phyloP scores from a whole-genome alignment of 2,888 invertebrate genomes.

The Thera britannica region DNA sequence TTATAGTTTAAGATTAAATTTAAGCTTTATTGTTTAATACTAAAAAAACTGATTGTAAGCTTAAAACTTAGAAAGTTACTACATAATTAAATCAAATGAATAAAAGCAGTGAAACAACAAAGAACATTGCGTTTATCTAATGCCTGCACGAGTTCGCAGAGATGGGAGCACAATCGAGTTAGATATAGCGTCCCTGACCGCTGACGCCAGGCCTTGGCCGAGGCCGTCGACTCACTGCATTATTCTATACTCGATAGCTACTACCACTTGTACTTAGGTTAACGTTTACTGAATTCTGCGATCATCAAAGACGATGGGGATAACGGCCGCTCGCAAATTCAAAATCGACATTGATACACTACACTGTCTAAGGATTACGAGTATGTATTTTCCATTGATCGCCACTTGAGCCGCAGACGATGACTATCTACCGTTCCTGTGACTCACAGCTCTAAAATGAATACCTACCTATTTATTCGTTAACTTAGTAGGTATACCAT shows the following conservation, averaged over 20 bases:
- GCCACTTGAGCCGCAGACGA: slow-evolving; percentile 31
- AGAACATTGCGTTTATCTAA: slow-evolving; percentile 31
- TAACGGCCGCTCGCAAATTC: slow-evolving; percentile 35
- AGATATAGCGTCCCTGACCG: slow-evolving; percentile 79
- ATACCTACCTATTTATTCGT: not conserved
- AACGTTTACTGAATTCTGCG: slow-evolving; percentile 32
- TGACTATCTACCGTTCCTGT: slow-evolving; percentile 35
- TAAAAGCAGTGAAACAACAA: slow-evolving; percentile 1
- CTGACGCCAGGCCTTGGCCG: slow-evolving; percentile 75
- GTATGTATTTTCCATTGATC: slow-evolving; percentile 43
- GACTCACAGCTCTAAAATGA: slow-evolving; percentile 28
- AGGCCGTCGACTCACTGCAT: slow-evolving; percentile 68
- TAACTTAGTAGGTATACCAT: not conserved
- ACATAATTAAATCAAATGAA: not conserved
- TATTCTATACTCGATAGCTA: slow-evolving; percentile 38
- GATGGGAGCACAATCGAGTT: slow-evolving; percentile 57
- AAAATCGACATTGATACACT: slow-evolving; percentile 41
- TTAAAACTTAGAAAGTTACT: not conserved
- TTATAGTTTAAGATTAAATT: too few relatives aligned
- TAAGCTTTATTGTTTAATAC: too few relatives aligned
- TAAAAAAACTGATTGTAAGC: not conserved
- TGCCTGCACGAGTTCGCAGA: slow-evolving; percentile 31
- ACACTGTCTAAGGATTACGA: slow-evolving; percentile 42
- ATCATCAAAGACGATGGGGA: slow-evolving; percentile 33
- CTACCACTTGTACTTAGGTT: slow-evolving; percentile 38